phyloP scores from a whole-genome alignment of 1,140 invertebrate genomes.

The Drosophila orena region DNA sequence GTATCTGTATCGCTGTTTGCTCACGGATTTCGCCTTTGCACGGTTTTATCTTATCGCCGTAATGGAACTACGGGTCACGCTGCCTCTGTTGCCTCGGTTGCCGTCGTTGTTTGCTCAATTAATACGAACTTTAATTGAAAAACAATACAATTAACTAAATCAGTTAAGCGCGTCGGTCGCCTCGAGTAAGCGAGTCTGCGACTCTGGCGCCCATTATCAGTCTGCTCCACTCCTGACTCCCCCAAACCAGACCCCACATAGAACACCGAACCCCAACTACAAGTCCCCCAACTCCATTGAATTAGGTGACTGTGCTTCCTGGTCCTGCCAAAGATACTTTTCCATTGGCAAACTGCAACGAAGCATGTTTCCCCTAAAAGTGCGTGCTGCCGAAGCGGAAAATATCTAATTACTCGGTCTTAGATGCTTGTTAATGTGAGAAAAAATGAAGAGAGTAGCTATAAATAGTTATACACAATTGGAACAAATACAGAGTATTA shows the following conservation, averaged over 20 bases:
- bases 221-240: background rate
- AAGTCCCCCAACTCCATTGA: background rate
- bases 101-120: slow-evolving; percentile 73
- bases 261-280: slow-evolving; percentile 2
- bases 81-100: slow-evolving; percentile 11
- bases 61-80: slow-evolving; percentile 37
- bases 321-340: slow-evolving; percentile 8
- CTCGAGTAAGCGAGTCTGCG: slow-evolving; percentile 10
- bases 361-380: slow-evolving; percentile 9
- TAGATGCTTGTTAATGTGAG: background rate
- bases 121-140: slow-evolving; percentile 82
- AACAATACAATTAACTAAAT: slow-evolving; percentile 84
- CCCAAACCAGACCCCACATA: background rate
- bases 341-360: background rate
- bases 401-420: background rate
- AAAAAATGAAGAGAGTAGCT: too few species aligned
- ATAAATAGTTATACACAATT: too few species aligned
- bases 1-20: slow-evolving; percentile 21
- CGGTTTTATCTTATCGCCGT: slow-evolving; percentile 58
- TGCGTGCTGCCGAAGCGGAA: background rate
- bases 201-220: slow-evolving; percentile 57
- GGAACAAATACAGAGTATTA: too few species aligned
- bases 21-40: slow-evolving; percentile 47
- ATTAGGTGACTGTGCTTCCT: background rate
- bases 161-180: slow-evolving; percentile 72